Conservation (phyloP, 2,888 invertebrate genomes). For the Aethes cnicana region DNA sequence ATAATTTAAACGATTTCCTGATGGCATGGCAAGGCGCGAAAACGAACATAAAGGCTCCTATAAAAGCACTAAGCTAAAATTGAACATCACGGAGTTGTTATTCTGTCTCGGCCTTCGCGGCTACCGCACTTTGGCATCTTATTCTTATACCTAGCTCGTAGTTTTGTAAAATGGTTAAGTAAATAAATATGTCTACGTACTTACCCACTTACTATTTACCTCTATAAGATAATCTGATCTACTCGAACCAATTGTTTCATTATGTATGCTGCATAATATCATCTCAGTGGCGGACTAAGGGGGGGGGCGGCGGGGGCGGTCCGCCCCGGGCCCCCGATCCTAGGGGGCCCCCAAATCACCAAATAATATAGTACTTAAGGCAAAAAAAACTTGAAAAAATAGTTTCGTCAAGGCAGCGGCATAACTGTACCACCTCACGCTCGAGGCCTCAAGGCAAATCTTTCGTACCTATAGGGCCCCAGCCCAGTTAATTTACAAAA, state of each 20-base stretch:
- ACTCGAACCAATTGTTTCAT: not conserved
- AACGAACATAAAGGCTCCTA: constrained; percentile 1
- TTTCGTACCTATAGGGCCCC: no score
- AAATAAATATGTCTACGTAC: no score
- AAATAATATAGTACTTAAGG: no score
- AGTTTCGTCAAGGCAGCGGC: no score
- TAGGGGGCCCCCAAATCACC: no score
- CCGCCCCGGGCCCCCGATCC: no score
- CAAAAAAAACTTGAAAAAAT: no score
- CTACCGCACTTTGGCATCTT: not conserved
- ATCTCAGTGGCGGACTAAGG: no score
- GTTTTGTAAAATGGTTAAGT: not conserved
- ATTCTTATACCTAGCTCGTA: not conserved
- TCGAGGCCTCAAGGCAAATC: no score
- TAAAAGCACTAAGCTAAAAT: not conserved
- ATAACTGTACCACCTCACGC: no score
- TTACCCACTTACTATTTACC: not conserved
- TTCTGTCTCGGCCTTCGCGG: constrained; percentile 7
- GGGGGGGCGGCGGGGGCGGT: no score
- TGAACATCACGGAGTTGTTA: not conserved
- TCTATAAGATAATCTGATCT: constrained; percentile 7
- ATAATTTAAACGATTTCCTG: constrained; percentile 12
- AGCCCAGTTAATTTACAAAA: no score
- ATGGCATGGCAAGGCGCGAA: constrained; percentile 19
- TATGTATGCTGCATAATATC: not conserved